phyloP scores from a whole-genome alignment of 2,113 vertebrate genomes.

The Oceanodroma tethys region DNA sequence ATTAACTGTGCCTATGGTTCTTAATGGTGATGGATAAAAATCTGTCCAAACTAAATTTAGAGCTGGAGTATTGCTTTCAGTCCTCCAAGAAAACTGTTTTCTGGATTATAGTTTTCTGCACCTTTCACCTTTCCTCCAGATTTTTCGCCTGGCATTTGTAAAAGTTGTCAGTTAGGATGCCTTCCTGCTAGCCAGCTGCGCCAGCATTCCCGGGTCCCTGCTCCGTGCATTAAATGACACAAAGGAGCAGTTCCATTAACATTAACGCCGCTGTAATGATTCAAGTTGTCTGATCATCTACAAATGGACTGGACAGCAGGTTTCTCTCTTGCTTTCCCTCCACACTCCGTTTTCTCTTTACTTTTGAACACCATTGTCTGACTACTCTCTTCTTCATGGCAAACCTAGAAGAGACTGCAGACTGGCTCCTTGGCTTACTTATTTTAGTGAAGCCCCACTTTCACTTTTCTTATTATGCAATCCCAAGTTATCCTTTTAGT shows the following conservation, averaged over 20 bases:
- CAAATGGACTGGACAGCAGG: background rate
- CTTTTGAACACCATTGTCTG: background rate
- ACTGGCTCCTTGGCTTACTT: background rate
- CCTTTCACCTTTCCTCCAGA: background rate
- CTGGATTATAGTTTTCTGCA: background rate
- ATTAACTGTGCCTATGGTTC: background rate
- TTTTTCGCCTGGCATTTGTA: background rate
- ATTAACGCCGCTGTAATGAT: background rate
- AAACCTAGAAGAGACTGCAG: background rate
- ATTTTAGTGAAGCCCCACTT: background rate
- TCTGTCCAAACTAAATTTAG: background rate
- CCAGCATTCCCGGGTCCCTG: background rate
- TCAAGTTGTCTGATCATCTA: background rate
- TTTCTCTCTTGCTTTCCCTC: background rate
- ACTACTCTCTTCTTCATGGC: background rate
- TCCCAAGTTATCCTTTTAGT: background rate
- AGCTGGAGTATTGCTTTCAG: background rate
- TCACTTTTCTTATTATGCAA: background rate
- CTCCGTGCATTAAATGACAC: background rate
- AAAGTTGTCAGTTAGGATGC: background rate
- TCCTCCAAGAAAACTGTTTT: background rate
- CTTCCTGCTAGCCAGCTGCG: background rate
- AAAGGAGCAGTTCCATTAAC: background rate
- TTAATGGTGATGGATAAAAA: background rate
- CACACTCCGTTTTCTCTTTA: background rate